phyloP scores from a whole-genome alignment of 1,140 invertebrate genomes.

The Drosophila teissieri region DNA sequence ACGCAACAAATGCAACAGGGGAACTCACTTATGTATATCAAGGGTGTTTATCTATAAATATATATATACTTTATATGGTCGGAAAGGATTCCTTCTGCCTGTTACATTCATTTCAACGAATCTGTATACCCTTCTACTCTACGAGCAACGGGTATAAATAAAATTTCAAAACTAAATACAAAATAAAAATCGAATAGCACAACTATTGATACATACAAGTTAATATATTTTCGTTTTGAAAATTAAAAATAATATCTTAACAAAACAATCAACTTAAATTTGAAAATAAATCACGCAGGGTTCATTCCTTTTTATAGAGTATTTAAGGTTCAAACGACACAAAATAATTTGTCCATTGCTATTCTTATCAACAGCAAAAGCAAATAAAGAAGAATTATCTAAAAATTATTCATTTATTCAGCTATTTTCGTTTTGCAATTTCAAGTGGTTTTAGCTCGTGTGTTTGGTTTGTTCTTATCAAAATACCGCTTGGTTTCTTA shows the following conservation, averaged over 20 bases:
- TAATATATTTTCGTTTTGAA: neutral
- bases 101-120: too few species aligned
- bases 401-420: slow-evolving; percentile 71
- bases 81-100: too few species aligned
- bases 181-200: too few species aligned
- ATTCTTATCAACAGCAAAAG: neutral
- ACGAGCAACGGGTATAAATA: too few species aligned
- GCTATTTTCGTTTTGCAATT: slow-evolving; percentile 33
- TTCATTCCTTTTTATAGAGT: neutral
- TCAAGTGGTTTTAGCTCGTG: slow-evolving; percentile 20
- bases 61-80: too few species aligned
- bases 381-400: slow-evolving; percentile 38
- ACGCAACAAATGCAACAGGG: slow-evolving; percentile 20
- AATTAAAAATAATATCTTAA: neutral
- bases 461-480: slow-evolving; percentile 68
- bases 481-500: slow-evolving; percentile 63
- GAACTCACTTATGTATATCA: too few species aligned
- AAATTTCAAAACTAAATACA: too few species aligned
- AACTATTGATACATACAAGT: too few species aligned
- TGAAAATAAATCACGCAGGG: neutral
- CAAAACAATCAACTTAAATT: too few species aligned
- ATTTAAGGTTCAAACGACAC: neutral
- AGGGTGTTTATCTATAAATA: too few species aligned
- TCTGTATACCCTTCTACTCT: too few species aligned
- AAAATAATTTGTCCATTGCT: neutral